These are phyloP conservation scores for Malurus cyaneus DNA, from an alignment of 2,113 vertebrate genomes.

Conservation along the genomic window DNA sequence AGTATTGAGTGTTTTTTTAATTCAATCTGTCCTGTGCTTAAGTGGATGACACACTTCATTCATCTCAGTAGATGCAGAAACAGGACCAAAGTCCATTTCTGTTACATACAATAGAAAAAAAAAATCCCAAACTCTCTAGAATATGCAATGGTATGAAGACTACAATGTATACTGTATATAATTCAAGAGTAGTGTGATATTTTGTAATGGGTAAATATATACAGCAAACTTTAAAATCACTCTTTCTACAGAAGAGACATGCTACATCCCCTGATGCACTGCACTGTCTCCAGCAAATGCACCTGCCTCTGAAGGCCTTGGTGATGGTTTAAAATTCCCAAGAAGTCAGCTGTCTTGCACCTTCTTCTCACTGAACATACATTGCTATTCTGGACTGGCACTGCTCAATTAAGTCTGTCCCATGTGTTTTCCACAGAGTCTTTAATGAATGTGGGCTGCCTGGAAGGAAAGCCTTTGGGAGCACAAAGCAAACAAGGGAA, in stretches of 20 bases:
- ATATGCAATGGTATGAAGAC: neutral
- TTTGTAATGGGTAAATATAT: neutral
- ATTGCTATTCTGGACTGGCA: conserved; percentile 8
- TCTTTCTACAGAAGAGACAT: neutral
- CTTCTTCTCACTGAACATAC: neutral
- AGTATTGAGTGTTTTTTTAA: fast-evolving
- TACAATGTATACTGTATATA: neutral
- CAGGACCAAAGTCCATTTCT: neutral
- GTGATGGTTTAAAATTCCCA: neutral
- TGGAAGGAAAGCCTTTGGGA: conserved; percentile 51
- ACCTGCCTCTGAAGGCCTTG: neutral
- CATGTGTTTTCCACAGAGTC: neutral
- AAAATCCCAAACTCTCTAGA: neutral
- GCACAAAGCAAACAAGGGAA: conserved; percentile 24
- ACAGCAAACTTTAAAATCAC: neutral
- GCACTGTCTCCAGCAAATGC: neutral
- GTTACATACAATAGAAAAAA: neutral
- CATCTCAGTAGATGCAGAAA: neutral
- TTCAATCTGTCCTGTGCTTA: neutral
- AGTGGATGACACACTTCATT: neutral
- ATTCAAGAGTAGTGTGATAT: neutral
- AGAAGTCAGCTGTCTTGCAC: neutral
- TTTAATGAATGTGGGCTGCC: conserved; percentile 50
- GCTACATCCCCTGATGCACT: neutral
- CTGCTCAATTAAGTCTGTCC: neutral